Conservation (phyloP, 2,113 vertebrate species). For the Cyanistes caeruleus region DNA sequence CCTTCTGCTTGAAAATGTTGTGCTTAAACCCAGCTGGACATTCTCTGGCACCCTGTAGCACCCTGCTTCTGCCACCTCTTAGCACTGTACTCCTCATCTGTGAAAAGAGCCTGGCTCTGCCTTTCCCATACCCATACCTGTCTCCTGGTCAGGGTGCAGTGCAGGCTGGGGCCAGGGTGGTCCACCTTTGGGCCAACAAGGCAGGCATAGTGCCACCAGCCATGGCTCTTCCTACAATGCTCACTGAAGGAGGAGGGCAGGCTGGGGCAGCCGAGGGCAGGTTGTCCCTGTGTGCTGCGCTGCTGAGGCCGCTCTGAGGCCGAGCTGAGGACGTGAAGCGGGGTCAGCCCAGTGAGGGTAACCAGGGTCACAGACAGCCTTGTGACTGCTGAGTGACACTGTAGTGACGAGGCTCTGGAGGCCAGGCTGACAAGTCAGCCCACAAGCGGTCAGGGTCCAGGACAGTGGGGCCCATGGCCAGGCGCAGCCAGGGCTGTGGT, state of each 20-base stretch:
- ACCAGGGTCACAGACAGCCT: neutral
- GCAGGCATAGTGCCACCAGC: neutral
- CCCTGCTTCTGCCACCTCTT: neutral
- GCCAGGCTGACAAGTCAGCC: neutral
- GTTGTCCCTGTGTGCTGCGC: accelerated
- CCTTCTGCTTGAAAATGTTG: neutral
- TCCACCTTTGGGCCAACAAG: neutral
- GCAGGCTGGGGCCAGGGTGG: accelerated
- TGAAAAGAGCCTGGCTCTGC: neutral
- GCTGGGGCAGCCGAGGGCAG: accelerated
- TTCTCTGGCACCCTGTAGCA: neutral
- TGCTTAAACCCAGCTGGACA: accelerated
- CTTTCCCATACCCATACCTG: neutral
- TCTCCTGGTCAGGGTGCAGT: accelerated
- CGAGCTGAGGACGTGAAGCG: accelerated
- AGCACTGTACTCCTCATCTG: neutral
- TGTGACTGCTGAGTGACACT: accelerated
- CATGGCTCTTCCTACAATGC: neutral
- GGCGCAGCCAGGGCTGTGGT: neutral
- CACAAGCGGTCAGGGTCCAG: neutral
- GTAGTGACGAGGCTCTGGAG: accelerated
- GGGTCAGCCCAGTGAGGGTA: neutral
- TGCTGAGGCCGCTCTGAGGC: neutral
- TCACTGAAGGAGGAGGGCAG: neutral
- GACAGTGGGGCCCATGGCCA: accelerated